These are phyloP conservation scores for Platyscapa corneri DNA, from an alignment of 1,140 invertebrate species.

Conservation along the genomic window DNA sequence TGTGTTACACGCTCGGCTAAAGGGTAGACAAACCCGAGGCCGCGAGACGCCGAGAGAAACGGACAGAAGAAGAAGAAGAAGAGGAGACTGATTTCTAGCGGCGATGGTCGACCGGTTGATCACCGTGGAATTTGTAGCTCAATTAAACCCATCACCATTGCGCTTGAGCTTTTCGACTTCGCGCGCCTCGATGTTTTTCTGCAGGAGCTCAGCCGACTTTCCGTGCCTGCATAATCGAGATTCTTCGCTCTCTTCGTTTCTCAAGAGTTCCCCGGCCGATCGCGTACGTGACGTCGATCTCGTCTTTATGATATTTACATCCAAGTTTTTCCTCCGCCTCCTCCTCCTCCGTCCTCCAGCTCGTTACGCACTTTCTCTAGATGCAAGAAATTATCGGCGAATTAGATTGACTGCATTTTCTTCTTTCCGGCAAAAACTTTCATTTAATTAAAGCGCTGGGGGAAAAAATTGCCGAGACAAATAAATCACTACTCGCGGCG, in stretches of 20 bases:
- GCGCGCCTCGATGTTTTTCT: slow-evolving; percentile 27
- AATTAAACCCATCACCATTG: slow-evolving; percentile 69
- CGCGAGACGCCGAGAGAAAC: not conserved
- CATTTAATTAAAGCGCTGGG: no score
- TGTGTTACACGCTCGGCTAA: not conserved
- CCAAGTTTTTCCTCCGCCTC: not conserved
- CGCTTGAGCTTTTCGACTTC: slow-evolving; percentile 52
- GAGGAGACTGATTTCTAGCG: slow-evolving; percentile 66
- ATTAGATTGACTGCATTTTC: not conserved
- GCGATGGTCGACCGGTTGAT: slow-evolving; percentile 69
- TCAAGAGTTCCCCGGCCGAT: slow-evolving; percentile 2
- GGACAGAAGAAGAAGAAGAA: not conserved
- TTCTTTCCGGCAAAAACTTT: no score
- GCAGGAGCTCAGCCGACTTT: not conserved
- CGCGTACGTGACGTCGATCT: slow-evolving; percentile 1
- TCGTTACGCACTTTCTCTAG: no score
- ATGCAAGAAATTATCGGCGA: not conserved
- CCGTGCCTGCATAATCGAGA: slow-evolving; percentile 41
- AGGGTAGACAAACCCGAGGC: slow-evolving; percentile 6
- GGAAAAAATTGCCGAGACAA: no score
- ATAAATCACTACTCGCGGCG: no score
- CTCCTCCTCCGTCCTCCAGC: not conserved
- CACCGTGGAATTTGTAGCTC: slow-evolving; percentile 74
- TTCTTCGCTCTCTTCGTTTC: slow-evolving; percentile 21
- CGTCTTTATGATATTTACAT: slow-evolving; percentile 39